These are phyloP conservation scores for Crotalus viridis DNA, from an alignment of 2,113 vertebrate genomes.

Conservation along the genomic window DNA sequence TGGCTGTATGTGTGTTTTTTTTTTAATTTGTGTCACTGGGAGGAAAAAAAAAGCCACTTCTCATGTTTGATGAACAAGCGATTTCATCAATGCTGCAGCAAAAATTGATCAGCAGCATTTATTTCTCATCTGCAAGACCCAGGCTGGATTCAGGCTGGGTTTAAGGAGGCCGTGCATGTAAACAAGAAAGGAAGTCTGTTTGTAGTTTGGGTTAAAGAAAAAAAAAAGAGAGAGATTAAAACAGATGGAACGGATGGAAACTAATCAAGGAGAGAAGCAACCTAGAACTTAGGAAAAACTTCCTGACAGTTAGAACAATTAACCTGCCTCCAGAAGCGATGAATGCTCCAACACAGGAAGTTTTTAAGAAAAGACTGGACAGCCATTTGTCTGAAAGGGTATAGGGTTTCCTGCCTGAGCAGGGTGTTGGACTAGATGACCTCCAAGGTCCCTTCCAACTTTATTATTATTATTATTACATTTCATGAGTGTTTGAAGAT, in stretches of 20 bases:
- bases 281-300: too few species aligned
- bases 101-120: slow-evolving; percentile 25
- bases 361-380: too few species aligned
- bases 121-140: background rate
- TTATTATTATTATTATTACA: background rate
- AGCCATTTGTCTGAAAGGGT: too few species aligned
- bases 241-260: too few species aligned
- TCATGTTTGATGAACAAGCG: slow-evolving; percentile 47
- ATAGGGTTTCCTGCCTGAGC: too few species aligned
- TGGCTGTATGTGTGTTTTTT: background rate
- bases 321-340: too few species aligned
- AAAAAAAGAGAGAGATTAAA: background rate
- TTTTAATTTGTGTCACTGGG: slow-evolving; percentile 42
- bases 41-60: slow-evolving; percentile 41
- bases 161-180: background rate
- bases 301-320: too few species aligned
- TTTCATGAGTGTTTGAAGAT: background rate
- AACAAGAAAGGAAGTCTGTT: background rate
- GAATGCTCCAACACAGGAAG: too few species aligned
- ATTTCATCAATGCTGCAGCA: slow-evolving; percentile 39
- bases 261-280: too few species aligned
- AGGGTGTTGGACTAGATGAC: too few species aligned
- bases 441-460: too few species aligned
- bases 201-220: background rate
- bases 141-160: background rate